A percentile compares a stretch with the other conserved stretches of the same genome.
phyloP scores from a whole-genome alignment of 2,113 vertebrate species.

The Megaptera novaeangliae region DNA sequence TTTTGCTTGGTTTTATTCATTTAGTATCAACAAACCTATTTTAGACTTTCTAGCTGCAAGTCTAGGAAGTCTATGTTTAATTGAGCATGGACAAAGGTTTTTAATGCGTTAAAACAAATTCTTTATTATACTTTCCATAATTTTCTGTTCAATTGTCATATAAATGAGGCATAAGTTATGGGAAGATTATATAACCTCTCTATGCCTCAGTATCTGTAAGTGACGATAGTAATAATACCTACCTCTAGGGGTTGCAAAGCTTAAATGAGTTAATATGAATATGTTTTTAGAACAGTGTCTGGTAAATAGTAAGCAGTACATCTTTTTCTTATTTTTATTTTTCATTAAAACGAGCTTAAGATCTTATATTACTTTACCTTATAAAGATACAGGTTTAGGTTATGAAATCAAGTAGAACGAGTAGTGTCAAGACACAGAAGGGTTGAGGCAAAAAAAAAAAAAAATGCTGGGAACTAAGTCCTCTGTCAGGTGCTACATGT shows the following conservation, averaged over 20 bases:
- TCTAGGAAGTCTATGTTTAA: not conserved
- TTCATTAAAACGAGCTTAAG: not conserved
- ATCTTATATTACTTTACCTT: not conserved
- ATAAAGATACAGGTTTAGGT: not conserved
- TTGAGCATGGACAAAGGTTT: not conserved
- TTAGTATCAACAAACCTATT: not conserved
- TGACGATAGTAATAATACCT: not conserved
- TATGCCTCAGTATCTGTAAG: not conserved
- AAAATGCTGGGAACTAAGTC: not conserved
- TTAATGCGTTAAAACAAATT: not conserved
- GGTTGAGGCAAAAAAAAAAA: not conserved
- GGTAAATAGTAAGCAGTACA: not conserved
- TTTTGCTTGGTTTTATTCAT: not conserved
- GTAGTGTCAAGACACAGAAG: not conserved
- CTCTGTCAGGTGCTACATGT: not conserved
- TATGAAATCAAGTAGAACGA: not conserved
- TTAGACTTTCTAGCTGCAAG: not conserved
- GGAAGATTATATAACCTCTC: not conserved
- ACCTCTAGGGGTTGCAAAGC: not conserved
- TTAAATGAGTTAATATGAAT: not conserved
- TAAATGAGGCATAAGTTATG: not conserved
- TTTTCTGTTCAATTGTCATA: not conserved
- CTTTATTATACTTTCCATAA: not conserved
- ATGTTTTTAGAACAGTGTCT: not conserved
- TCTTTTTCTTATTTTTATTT: not conserved